Evolutionary conservation across 92 coral and sea anemone species (phyloP), one percentile per base, ranked within the genome.

Genomic region (Pocillopora grandis): DNA sequence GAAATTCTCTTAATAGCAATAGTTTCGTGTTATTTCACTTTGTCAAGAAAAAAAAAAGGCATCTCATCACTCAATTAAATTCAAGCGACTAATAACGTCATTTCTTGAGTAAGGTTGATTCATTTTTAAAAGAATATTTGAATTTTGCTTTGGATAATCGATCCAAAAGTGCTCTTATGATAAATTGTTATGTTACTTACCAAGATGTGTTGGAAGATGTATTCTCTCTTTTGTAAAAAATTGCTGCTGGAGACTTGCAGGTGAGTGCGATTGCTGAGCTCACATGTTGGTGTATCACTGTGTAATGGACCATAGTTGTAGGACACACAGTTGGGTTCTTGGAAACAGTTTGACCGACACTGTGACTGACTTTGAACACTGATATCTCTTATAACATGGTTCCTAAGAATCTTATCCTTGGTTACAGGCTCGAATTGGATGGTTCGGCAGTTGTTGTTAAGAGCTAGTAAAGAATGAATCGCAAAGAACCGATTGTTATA

Each of bases 311-410:
- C 68, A 19, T 64, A 64, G 68, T 64, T 64, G 68, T 64, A 64
- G 7, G 68, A 64, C 68, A 64, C 68, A 27, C 68, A 64, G 68
- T 64, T 64, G 68, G 68, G 68, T 64, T 64, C 68, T 19, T 19
- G 68, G 68, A 19, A 64, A 10, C 68, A 64, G 11, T 19, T 20
- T 19, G 31, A 64, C 23, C 5, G 23, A 12, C 68, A 64, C 31
- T 5, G 31, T 20, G 31, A 19, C 23, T 18, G 9, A 19, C 31
- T 64, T 5, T 7, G 10, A 64, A 64, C 68, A 7, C 10, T 64
- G 23, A 64, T 64, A 64, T 27, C 5, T 64, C 68, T 64, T 8
- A 62, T 62, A 17, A 62, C 20, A n/a, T 62, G 66, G 19, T 62
- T 62, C 18, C 1, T n/a, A 8, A 62, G 66, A 62, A 62, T 16